Evolutionary conservation across 2,797 vertebrate genomes (phyloP).

Genomic region (Cephalopachus bancanus): DNA sequence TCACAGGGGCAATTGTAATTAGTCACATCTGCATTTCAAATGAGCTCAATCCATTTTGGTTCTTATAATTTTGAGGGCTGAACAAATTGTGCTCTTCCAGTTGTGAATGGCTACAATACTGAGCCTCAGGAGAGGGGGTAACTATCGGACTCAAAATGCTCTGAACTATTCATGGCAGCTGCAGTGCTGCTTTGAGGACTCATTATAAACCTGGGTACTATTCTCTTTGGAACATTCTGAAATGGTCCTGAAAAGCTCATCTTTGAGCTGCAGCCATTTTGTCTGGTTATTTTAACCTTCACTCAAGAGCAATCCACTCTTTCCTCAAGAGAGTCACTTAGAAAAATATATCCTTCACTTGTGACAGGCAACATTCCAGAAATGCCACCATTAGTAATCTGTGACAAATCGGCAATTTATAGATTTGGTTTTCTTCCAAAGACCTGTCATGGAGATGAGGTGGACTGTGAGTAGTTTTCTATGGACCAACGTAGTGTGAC

Average conservation of each 20-base stretch:
- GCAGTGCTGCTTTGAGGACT: neutral
- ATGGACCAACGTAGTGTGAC: no score
- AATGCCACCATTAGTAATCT: neutral
- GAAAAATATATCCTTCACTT: neutral
- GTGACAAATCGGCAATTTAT: neutral
- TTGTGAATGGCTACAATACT: neutral
- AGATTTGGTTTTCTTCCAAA: neutral
- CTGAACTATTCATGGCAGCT: conserved; percentile 12
- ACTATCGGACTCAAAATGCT: neutral
- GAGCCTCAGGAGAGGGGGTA: neutral
- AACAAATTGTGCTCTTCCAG: neutral
- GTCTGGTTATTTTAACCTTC: neutral
- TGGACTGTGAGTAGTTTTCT: neutral
- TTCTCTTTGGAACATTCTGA: conserved; percentile 11
- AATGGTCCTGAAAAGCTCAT: neutral
- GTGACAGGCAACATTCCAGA: neutral
- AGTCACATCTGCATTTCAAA: conserved; percentile 9
- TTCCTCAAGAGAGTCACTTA: neutral
- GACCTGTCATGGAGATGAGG: neutral
- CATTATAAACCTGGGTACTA: neutral
- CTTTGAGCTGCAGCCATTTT: neutral
- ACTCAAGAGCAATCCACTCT: neutral
- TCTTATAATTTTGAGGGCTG: neutral
- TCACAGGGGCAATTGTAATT: neutral
- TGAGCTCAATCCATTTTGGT: neutral